phyloP scores from a whole-genome alignment of 2,888 invertebrate species.

The Apoda limacodes region DNA sequence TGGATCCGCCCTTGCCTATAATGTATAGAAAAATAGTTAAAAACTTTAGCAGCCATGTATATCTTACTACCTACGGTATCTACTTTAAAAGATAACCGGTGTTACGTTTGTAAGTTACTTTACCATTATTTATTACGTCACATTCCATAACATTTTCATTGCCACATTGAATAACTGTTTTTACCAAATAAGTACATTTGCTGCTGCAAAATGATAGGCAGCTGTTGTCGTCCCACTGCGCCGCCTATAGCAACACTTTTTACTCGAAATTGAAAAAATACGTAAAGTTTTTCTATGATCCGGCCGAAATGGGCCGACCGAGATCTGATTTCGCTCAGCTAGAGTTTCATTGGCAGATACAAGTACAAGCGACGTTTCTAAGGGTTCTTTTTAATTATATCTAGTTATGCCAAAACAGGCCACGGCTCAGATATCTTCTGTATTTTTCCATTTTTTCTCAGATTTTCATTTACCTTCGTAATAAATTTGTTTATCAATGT shows the following conservation, averaged over 20 bases:
- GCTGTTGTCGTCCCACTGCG: conserved; percentile 40
- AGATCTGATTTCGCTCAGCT: conserved; percentile 60
- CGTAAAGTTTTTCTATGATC: conserved; percentile 32
- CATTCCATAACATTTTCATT: too few relatives aligned
- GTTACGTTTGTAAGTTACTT: too few relatives aligned
- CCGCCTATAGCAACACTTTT: conserved; percentile 44
- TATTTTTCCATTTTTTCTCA: conserved; percentile 20
- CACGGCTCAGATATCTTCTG: conserved; percentile 34
- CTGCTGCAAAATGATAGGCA: conserved; percentile 45
- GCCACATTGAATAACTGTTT: too few relatives aligned
- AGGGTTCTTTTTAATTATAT: conserved; percentile 60
- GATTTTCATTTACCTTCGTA: not conserved
- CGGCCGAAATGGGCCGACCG: conserved; percentile 29
- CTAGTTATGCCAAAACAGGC: conserved; percentile 35
- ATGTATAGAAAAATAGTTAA: too few relatives aligned
- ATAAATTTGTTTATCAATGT: too few relatives aligned
- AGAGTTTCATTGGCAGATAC: conserved; percentile 53
- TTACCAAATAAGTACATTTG: too few relatives aligned
- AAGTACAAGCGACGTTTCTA: conserved; percentile 44
- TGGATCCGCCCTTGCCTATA: too few relatives aligned
- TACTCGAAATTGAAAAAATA: conserved; percentile 38
- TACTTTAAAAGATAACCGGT: too few relatives aligned
- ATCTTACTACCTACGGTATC: too few relatives aligned
- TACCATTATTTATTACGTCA: too few relatives aligned
- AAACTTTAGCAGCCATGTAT: too few relatives aligned